Conservation (phyloP, 1,140 invertebrate species). For the Aplysia californica region DNA sequence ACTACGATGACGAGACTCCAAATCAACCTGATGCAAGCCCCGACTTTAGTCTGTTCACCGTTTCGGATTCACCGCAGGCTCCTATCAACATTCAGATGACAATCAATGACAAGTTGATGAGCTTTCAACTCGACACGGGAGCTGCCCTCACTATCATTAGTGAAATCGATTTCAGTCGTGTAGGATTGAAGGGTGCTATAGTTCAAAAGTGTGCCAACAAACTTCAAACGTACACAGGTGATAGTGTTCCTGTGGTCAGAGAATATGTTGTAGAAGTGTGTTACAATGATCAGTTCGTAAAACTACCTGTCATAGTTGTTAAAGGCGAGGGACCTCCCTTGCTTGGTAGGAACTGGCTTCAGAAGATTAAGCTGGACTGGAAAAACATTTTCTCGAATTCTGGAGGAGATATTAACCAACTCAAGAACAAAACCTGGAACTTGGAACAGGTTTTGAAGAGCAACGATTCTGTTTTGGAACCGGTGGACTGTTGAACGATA, state of each 20-base stretch:
- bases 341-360: not conserved
- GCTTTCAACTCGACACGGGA: not conserved
- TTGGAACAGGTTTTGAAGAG: too few species aligned
- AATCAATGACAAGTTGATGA: not conserved
- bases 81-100: not conserved
- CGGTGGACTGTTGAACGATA: not conserved
- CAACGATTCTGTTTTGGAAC: not conserved
- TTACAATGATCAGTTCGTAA: not conserved
- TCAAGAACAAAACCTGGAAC: too few species aligned
- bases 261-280: not conserved
- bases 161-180: not conserved
- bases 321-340: not conserved
- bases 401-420: too few species aligned
- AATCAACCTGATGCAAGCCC: not conserved
- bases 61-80: not conserved
- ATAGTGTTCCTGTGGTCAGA: not conserved
- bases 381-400: too few species aligned
- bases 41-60: not conserved
- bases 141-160: not conserved
- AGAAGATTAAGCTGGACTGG: not conserved
- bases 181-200: not conserved
- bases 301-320: not conserved
- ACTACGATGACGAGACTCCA: too few species aligned
- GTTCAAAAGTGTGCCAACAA: not conserved
- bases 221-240: not conserved